Evolutionary conservation across 2,888 invertebrate species (phyloP), one percentile per base, ranked within the genome.

Genomic region (Fragum fragum): DNA sequence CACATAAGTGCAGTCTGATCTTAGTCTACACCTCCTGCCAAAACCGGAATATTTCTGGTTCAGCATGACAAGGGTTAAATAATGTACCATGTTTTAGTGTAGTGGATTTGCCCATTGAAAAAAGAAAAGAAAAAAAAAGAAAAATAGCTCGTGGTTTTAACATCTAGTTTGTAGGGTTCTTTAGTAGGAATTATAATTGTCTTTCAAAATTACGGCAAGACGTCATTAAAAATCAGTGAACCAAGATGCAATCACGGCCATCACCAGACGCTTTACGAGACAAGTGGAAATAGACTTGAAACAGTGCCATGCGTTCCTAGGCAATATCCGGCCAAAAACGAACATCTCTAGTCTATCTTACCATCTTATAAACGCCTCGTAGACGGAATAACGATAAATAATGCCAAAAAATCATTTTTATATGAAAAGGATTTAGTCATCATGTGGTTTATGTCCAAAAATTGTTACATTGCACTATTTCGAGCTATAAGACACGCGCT

Each of bases 251-350:
- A 66, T 66, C 42, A 42, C 23, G 36, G 66, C 18, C n/a, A 66
- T 66, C 39, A 66, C 11, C 16, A 66, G 42, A 42, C 66, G 42
- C 66, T 66, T 66, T 66, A 66, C 42, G 66, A 66, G 66, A 66
- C 66, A 66, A 66, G 66, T 66, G 66, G 66, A 42, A 23, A 42
- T 66, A 42, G 66, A 21, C 36, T 66, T 66, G 39, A 42, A 66
- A 42, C 23, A 36, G 21, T 66, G 66, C 66, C 66, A 66, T 42
- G 42, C 23, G 21, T 23, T 66, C 26, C 36, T n/a, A 66, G 26
- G 11, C 66, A 66, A 66, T 66, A 42, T 66, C 66, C 66, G 66
- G 66, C 61, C 16, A 23, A 26, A 59, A 26, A 59, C 23, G 59
- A 59, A 23, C 14, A 16, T 23, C 59, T 29, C 32, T 32, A 32